Conservation (phyloP, 2,888 invertebrate genomes). For the Apotomis capreana region DNA sequence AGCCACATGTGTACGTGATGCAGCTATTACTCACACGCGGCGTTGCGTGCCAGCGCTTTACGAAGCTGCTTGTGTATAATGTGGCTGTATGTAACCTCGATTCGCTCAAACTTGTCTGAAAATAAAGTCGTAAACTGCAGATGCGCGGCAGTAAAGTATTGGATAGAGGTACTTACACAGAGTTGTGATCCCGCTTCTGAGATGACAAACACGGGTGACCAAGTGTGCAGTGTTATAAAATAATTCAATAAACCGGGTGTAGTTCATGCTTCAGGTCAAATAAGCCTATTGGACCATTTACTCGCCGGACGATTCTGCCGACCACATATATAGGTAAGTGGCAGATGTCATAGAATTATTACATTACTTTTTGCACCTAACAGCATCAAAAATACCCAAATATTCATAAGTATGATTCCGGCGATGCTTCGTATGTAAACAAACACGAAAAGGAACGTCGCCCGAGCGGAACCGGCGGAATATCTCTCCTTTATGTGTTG, state of each 20-base stretch:
- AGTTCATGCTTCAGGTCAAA: no score
- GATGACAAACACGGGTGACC: background rate
- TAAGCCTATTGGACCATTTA: no score
- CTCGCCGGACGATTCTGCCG: no score
- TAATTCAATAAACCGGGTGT: no score
- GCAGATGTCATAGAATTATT: no score
- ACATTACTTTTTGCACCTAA: no score
- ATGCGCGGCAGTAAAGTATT: background rate
- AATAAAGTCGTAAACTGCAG: slow-evolving; percentile 8
- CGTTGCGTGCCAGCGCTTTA: slow-evolving; percentile 5
- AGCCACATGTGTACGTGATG: background rate
- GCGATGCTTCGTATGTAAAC: background rate
- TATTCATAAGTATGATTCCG: background rate
- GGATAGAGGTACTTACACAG: background rate
- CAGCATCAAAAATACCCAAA: background rate
- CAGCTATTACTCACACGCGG: slow-evolving; percentile 2
- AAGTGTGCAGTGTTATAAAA: background rate
- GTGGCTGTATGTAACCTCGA: slow-evolving; percentile 4
- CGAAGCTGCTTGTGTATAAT: background rate
- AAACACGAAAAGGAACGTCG: background rate
- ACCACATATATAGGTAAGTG: no score
- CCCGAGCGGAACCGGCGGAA: background rate
- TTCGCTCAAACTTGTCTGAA: slow-evolving; percentile 3
- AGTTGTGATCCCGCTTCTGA: background rate
- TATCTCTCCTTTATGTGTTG: slow-evolving; percentile 21